phyloP scores from a whole-genome alignment of 2,113 vertebrate species.

The Epinephelus lanceolatus region DNA sequence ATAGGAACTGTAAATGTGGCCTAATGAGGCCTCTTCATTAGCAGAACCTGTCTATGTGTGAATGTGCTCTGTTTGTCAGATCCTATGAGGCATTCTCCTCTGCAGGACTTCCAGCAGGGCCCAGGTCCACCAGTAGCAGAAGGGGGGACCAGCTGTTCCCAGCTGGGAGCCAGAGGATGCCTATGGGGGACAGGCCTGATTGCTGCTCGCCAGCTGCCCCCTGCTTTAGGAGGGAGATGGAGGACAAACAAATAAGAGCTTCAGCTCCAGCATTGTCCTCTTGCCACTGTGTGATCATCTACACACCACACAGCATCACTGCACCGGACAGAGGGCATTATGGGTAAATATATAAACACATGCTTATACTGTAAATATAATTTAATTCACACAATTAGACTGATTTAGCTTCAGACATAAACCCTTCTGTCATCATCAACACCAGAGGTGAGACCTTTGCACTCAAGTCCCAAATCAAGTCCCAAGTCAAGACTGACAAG shows the following conservation, averaged over 20 bases:
- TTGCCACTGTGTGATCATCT: constrained; percentile 5
- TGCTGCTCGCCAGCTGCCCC: constrained; percentile 83
- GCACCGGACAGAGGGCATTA: neutral
- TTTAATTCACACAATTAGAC: neutral
- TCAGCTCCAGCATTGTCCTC: constrained; percentile 10
- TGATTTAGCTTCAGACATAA: neutral
- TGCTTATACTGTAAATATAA: neutral
- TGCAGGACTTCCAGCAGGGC: constrained; percentile 71
- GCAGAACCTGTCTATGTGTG: constrained; percentile 55
- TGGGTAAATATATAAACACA: neutral
- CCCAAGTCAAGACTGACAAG: no score
- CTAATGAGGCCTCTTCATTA: constrained; percentile 78
- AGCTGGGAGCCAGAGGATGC: constrained; percentile 81
- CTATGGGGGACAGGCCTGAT: constrained; percentile 79
- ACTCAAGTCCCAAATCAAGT: no score
- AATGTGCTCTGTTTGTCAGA: constrained; percentile 64
- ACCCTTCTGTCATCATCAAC: no score
- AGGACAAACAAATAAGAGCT: constrained; percentile 74
- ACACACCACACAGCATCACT: neutral
- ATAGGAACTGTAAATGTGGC: constrained; percentile 69
- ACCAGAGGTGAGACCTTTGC: no score
- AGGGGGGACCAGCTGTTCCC: constrained; percentile 85
- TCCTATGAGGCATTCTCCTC: constrained; percentile 49
- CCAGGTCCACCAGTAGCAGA: constrained; percentile 67
- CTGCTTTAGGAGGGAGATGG: constrained; percentile 72